Evolutionary conservation across 2,797 vertebrate genomes (phyloP), one percentile per base, ranked within the genome.

Genomic region (Hipposideros larvatus): DNA sequence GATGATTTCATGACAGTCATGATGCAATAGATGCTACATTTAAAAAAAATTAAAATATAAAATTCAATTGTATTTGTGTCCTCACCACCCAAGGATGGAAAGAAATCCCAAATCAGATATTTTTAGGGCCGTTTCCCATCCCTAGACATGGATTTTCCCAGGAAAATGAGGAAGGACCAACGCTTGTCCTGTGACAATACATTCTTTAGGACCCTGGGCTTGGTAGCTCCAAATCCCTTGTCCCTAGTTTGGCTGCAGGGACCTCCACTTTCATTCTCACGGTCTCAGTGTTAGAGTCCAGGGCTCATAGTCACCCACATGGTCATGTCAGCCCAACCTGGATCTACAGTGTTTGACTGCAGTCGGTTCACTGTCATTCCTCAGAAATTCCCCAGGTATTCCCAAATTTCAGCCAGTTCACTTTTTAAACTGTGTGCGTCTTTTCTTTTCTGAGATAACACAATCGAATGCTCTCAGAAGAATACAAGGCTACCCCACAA

Each of bases 271-370:
- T 22, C 16, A 26, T 63, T 26, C 31, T 26, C 11, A 1, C 8
- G 57, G 34, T 11, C 31, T 82, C 68, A 8, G 14, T 43, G 2
- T 24, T 59, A 1, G 8, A 5, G 21, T 11, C 21, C 19, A 8
- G 11, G 2, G 19, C 43, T 95, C 21, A 48, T 28, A 78, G 34
- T 13, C 71, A 61, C 1, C 3, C 1, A 24, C 0, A 11, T 16
- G 4, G 1, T 28, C 14, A 26, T 5, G 19, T 5, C 5, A 19
- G 14, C 8, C 37, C 3, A 9, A 0, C 7, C 2, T 24, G 15
- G 3, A 5, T 7, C 34, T 46, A 22, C 0, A 0, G 1, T 0
- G 1, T 24, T 37, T 24, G 10, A 11, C 4, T 9, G 3, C 0
- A 55, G 1, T 75, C 37, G 10, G 21, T 41, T 70, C 9, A 7